A percentile compares a stretch with the other conserved stretches of the same genome.
These are phyloP conservation scores for Potorous gilbertii DNA, from an alignment of 2,797 vertebrate species.

Conservation along the genomic window DNA sequence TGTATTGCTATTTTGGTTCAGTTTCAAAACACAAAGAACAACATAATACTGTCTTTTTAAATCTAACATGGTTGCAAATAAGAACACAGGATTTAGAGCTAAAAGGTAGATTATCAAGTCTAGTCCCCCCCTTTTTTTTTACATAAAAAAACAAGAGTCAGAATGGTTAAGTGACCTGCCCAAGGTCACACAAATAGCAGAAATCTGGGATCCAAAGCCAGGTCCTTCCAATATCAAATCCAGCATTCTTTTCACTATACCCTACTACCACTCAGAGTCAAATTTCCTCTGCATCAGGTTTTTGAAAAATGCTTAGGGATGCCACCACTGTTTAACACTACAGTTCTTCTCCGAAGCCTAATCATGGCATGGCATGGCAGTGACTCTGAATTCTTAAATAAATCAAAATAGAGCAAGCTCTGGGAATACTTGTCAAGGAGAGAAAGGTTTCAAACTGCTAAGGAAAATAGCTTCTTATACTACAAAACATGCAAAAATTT, in stretches of 20 bases:
- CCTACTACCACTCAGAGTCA: background rate
- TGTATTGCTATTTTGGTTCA: background rate
- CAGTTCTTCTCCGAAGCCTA: background rate
- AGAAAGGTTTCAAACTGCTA: background rate
- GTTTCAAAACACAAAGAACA: background rate
- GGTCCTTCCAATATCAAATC: background rate
- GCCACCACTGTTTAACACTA: background rate
- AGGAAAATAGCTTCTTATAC: background rate
- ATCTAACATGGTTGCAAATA: background rate
- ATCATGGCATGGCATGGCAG: background rate
- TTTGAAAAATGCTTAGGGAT: background rate
- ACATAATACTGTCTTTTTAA: background rate
- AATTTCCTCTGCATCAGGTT: background rate
- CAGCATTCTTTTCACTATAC: background rate
- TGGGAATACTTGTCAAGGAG: background rate
- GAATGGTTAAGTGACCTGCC: background rate
- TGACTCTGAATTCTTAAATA: background rate
- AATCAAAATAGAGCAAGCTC: background rate
- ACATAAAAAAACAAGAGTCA: background rate
- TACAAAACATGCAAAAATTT: background rate
- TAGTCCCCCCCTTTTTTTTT: conserved; percentile 4
- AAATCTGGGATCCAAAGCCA: background rate
- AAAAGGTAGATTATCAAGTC: background rate
- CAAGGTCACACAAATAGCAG: background rate
- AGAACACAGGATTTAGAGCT: background rate